Percentiles rank a stretch among this genome's conserved stretches.
These are phyloP conservation scores for Spodoptera litura DNA, from an alignment of 1,140 invertebrate species.

Conservation along the genomic window DNA sequence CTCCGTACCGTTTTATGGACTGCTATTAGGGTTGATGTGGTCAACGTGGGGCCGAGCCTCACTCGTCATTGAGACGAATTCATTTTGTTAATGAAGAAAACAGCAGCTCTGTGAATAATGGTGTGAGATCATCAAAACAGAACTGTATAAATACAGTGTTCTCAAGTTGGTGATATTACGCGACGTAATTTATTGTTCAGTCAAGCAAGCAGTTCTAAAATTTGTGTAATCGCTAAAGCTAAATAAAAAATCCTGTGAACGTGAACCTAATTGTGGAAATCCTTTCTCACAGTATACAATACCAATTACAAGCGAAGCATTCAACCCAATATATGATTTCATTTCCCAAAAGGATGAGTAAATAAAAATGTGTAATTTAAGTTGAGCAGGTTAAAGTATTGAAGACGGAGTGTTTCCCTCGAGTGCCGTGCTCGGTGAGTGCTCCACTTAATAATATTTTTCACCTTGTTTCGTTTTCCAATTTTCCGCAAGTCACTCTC, in stretches of 20 bases:
- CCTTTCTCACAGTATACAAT: not conserved
- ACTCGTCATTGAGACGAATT: constrained; percentile 12
- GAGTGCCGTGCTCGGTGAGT: constrained; percentile 66
- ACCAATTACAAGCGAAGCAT: not conserved
- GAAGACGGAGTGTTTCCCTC: constrained; percentile 52
- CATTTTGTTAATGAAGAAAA: not conserved
- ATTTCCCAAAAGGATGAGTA: constrained; percentile 1
- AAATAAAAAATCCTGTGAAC: no score
- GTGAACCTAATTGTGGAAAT: no score
- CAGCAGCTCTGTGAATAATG: not conserved
- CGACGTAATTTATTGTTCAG: no score
- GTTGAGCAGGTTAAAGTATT: constrained; percentile 39
- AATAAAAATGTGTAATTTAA: constrained; percentile 39
- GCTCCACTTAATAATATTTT: constrained; percentile 84
- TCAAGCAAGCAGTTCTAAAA: no score
- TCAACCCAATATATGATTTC: not conserved
- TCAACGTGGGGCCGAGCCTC: not conserved
- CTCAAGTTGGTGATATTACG: no score
- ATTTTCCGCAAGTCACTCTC: constrained; percentile 86
- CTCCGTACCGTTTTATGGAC: constrained; percentile 40
- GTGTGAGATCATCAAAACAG: no score
- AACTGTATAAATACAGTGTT: no score
- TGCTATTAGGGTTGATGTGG: constrained; percentile 25
- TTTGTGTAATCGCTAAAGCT: no score
- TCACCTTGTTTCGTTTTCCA: constrained; percentile 86